Percentiles rank a stretch among this genome's conserved stretches.
Evolutionary conservation across 2,797 vertebrate species (phyloP).

Genomic region (Gephyroberyx darwinii): DNA sequence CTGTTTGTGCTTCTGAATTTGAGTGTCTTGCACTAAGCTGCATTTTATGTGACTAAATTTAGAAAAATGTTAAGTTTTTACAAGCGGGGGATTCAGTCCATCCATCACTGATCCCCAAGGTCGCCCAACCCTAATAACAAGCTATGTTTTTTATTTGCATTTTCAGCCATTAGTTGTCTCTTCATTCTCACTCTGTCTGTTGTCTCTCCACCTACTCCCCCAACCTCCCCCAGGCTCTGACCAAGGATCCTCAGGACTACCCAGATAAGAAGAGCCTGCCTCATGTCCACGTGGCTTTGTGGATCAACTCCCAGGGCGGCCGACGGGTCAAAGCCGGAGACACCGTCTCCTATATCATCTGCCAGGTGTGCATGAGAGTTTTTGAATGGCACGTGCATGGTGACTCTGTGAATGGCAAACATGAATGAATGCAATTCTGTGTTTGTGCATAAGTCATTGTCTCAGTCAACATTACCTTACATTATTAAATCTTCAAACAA

Average conservation of each 20-base stretch:
- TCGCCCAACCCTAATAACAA: too few species aligned
- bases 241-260: constrained; percentile 98
- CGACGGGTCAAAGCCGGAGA: constrained; percentile 94
- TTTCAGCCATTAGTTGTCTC: background rate
- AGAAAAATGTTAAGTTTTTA: too few species aligned
- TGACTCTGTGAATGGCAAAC: too few species aligned
- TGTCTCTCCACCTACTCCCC: background rate
- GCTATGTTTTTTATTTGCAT: too few species aligned
- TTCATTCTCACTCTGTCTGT: background rate
- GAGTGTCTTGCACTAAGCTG: too few species aligned
- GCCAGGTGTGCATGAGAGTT: constrained; percentile 85
- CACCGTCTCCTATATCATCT: constrained; percentile 95
- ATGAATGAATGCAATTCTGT: background rate
- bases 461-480: background rate
- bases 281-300: constrained; percentile 96
- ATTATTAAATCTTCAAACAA: too few species aligned
- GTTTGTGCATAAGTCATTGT: background rate
- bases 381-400: background rate
- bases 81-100: too few species aligned
- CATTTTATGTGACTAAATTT: too few species aligned
- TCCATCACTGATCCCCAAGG: too few species aligned
- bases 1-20: too few species aligned
- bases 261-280: constrained; percentile 96
- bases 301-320: constrained; percentile 97
- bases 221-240: constrained; percentile 84